Evolutionary conservation across 2,797 vertebrate genomes (phyloP), one percentile per base, ranked within the genome.

Genomic region (Notoglanidium macrostoma): DNA sequence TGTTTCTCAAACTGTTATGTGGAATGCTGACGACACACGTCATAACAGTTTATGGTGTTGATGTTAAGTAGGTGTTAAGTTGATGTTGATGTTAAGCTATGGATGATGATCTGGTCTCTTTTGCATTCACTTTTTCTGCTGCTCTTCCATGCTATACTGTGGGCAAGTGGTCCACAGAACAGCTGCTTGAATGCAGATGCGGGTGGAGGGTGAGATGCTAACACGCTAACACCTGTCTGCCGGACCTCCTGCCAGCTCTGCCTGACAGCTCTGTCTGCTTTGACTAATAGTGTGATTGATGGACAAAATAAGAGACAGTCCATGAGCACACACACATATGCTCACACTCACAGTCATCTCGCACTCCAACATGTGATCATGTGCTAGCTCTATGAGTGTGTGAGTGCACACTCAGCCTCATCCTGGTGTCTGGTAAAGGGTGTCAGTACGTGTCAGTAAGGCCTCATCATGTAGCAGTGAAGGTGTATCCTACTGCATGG

Each of bases 211-310:
- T 89, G 96, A 95, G 94, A 94, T 93, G 86, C 90, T 94, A 88
- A 89, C 90, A 95, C 92, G 86, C 91, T 94, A 96, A 96, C 96
- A 96, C 96, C 97, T 97, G 96, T 97, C 96, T 95, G 95, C 95
- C 94, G 95, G 86, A 95, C 94, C 88, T 91, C 94, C 84, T 88
- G 91, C 83, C 86, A 88, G 82, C 89, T 85, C 74, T 51, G 94
- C 40, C 90, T 96, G 96, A 96, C 96, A 96, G 94, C 94, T 94
- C 94, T 96, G 96, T 96, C 96, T 96, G 95, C 96, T 96, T 96
- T 97, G 96, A 97, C 96, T 97, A 97, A 97, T 97, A 96, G 96
- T 94, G 96, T 97, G 96, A 97, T 96, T 97, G 97, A 97, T 97
- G 96, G 96, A 97, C 96, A 96, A 96, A 95, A 96, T 96, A 96